Evolutionary conservation across 1,140 invertebrate genomes (phyloP), one percentile per base, ranked within the genome.

Genomic region (Ctenoplectra terminalis): DNA sequence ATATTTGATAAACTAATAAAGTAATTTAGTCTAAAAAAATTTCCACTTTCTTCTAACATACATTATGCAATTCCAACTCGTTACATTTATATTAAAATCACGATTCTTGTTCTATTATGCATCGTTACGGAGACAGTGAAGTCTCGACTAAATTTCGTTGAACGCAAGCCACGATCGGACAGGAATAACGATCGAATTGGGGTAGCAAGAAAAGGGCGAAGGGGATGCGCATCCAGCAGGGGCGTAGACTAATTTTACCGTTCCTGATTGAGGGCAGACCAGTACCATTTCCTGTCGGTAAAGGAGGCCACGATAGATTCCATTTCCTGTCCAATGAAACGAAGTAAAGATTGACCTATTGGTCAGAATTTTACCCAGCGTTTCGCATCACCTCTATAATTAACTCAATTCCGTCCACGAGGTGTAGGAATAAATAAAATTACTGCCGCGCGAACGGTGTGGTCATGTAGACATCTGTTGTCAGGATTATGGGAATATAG

Each of bases 161-260:
- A 58, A 56, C 40, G 23, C 8, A 34, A 13, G 29, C 20, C 46
- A 31, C 43, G 37, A 56, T 29, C n/a, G n/a, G 20, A 8, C 48
- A n/a, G 43, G 26, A 52, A 40, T 71, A 63, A 63, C 52, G 58
- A 71, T 60, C 17, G 23, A 52, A 34, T 63, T 84, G 81, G 81
- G 83, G 31, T 81, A 82, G 69, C 50, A 54, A 64, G 61, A n/a
- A 80, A 63, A 31, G 54, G 43, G 46, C 61, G 56, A 26, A 58
- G 66, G n/a, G 40, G 61, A 60, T 58, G 26, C 84, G 43, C 5
- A n/a, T n/a, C 80, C 74, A 46, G 26, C 84, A 61, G 79, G 86
- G 56, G 87, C 67, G 81, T 83, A 87, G 83, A 89, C 85, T 90
- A 90, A 90, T 90, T 90, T 88, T 87, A 72, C 76, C 83, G 61